Percentiles rank a stretch among this genome's conserved stretches.
Evolutionary conservation across 2,888 invertebrate genomes (phyloP).

Genomic region (Eutolmus rufibarbis): DNA sequence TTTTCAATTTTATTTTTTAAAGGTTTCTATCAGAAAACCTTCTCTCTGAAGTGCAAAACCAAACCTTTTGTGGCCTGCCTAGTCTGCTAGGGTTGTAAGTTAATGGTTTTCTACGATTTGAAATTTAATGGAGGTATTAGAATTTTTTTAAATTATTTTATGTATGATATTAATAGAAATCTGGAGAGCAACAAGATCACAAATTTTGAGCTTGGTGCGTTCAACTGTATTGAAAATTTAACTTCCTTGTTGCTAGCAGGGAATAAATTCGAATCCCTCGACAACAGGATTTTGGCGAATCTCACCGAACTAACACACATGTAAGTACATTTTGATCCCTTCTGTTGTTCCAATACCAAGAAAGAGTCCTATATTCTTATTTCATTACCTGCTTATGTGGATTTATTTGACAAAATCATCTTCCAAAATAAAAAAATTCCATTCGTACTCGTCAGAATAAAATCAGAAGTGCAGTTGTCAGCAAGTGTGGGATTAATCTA

Average conservation of each 20-base stretch:
- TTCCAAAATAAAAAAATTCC: neutral
- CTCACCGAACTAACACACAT: conserved; percentile 62
- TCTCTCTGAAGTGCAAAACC: conserved; percentile 59
- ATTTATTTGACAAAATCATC: neutral
- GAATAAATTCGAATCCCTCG: conserved; percentile 60
- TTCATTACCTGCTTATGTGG: neutral
- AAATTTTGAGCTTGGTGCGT: conserved; percentile 60
- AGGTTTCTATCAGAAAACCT: conserved; percentile 66
- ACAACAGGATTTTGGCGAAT: conserved; percentile 59
- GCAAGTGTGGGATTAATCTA: neutral
- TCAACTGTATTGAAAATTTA: conserved; percentile 62
- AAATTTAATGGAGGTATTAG: neutral
- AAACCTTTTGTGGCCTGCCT: conserved; percentile 63
- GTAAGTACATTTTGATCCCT: conserved; percentile 57
- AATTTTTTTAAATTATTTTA: neutral
- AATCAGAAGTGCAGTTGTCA: neutral
- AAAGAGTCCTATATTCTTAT: neutral
- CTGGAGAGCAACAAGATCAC: conserved; percentile 63
- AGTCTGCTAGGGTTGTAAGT: conserved; percentile 61
- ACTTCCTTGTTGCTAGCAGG: conserved; percentile 62
- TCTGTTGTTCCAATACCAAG: neutral
- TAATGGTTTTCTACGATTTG: neutral
- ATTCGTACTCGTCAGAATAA: neutral
- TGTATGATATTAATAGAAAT: conserved; percentile 57
- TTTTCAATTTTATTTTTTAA: conserved; percentile 22